Percentiles rank a stretch among this genome's conserved stretches.
These are phyloP conservation scores for Poeciliopsis prolifica DNA, from an alignment of 2,113 vertebrate genomes.

Conservation along the genomic window DNA sequence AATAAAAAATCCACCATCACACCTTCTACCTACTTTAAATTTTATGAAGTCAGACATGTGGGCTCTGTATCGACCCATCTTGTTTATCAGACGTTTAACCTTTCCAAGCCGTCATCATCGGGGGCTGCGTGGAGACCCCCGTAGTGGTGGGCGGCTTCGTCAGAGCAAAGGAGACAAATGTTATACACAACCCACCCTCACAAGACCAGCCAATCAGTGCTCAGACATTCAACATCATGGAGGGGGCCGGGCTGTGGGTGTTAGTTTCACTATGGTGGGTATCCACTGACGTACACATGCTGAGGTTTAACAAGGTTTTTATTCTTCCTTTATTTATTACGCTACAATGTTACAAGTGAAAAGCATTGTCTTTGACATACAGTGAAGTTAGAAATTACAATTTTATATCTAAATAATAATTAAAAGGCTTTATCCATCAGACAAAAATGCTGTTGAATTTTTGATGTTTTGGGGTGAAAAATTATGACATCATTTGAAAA, in stretches of 20 bases:
- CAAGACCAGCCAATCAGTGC: not conserved
- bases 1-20: not conserved
- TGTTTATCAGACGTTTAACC: slow-evolving; percentile 14
- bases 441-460: too few species aligned
- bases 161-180: slow-evolving; percentile 26
- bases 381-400: too few species aligned
- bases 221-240: not conserved
- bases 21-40: not conserved
- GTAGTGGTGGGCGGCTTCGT: slow-evolving; percentile 20
- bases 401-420: too few species aligned
- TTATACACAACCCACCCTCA: slow-evolving; percentile 45
- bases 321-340: not conserved
- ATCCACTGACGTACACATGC: slow-evolving; percentile 6
- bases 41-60: slow-evolving; percentile 1
- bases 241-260: slow-evolving; percentile 2
- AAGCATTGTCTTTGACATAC: not conserved
- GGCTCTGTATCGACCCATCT: slow-evolving; percentile 7
- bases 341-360: not conserved
- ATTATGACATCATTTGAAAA: too few species aligned
- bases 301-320: too few species aligned
- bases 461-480: too few species aligned
- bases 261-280: slow-evolving; percentile 49
- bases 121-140: slow-evolving; percentile 38
- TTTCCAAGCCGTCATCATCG: not conserved
- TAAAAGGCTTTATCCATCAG: too few species aligned